Evolutionary conservation across 2,113 vertebrate species (phyloP).

Genomic region (Elanus axillaris): DNA sequence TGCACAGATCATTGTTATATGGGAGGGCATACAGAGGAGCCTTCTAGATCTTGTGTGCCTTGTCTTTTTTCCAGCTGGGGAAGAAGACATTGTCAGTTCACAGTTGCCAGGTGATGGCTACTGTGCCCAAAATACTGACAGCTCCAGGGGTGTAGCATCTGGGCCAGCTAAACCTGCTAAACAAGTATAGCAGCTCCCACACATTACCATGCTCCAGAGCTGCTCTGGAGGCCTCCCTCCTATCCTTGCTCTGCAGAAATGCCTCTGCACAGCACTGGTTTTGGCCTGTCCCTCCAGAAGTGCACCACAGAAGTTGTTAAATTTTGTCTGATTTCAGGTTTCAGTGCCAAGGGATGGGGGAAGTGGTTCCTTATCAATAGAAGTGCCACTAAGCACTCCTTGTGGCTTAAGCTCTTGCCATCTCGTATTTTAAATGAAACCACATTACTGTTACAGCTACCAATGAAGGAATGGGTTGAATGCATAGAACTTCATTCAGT

Average conservation of each 20-base stretch:
- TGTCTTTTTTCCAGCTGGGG: background rate
- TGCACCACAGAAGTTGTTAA: accelerated
- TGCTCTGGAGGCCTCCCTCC: background rate
- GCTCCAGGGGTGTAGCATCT: background rate
- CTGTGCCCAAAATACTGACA: background rate
- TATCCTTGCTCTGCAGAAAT: background rate
- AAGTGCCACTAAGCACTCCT: background rate
- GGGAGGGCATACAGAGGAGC: background rate
- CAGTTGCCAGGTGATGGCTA: background rate
- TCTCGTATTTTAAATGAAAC: background rate
- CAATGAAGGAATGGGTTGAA: background rate
- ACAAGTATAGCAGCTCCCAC: background rate
- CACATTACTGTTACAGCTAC: background rate
- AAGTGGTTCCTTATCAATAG: background rate
- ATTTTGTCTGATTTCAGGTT: background rate
- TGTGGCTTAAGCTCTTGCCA: background rate
- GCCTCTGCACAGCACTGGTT: background rate
- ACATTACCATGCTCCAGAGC: background rate
- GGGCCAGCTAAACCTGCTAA: background rate
- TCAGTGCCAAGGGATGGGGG: background rate
- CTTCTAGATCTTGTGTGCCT: background rate
- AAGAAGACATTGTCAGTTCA: background rate
- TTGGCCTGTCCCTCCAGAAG: background rate
- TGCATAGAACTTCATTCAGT: background rate
- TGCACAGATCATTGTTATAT: accelerated